A percentile compares a stretch with the other conserved stretches of the same genome.
These are phyloP conservation scores for Odontocerum albicorne DNA, from an alignment of 2,888 invertebrate species.

Conservation along the genomic window DNA sequence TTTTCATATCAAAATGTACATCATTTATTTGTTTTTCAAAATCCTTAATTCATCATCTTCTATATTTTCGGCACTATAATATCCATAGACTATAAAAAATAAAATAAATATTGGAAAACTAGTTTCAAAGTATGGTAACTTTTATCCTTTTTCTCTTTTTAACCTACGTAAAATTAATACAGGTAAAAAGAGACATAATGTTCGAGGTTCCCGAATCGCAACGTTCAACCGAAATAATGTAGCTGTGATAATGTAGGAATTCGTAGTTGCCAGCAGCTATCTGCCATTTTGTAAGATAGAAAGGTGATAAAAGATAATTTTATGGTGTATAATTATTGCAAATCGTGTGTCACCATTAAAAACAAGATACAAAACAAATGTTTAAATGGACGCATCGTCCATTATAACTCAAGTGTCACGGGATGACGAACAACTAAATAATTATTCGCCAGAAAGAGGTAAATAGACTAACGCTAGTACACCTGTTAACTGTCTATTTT, in stretches of 20 bases:
- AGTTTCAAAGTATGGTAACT: too few species aligned
- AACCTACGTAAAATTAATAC: too few species aligned
- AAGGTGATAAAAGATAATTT: slow-evolving; percentile 61
- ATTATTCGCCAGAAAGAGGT: slow-evolving; percentile 92
- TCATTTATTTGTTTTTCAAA: too few species aligned
- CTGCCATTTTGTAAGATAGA: slow-evolving; percentile 61
- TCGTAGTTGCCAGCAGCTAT: slow-evolving; percentile 55
- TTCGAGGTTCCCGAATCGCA: slow-evolving; percentile 1
- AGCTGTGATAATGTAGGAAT: slow-evolving; percentile 37
- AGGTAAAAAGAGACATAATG: neutral
- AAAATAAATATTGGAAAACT: too few species aligned
- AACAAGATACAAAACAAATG: slow-evolving; percentile 58
- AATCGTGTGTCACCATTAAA: slow-evolving; percentile 56
- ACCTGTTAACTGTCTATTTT: slow-evolving; percentile 35
- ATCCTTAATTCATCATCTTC: too few species aligned
- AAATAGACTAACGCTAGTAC: slow-evolving; percentile 44
- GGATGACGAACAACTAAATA: slow-evolving; percentile 95
- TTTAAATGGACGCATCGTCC: slow-evolving; percentile 96
- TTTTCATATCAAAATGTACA: too few species aligned
- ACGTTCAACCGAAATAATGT: slow-evolving; percentile 10
- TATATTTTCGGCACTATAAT: too few species aligned
- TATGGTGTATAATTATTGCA: slow-evolving; percentile 59
- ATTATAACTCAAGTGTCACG: slow-evolving; percentile 98
- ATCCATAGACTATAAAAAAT: too few species aligned
- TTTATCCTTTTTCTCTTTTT: too few species aligned